phyloP scores from a whole-genome alignment of 2,888 invertebrate genomes.

The Dolichomitus sp. region DNA sequence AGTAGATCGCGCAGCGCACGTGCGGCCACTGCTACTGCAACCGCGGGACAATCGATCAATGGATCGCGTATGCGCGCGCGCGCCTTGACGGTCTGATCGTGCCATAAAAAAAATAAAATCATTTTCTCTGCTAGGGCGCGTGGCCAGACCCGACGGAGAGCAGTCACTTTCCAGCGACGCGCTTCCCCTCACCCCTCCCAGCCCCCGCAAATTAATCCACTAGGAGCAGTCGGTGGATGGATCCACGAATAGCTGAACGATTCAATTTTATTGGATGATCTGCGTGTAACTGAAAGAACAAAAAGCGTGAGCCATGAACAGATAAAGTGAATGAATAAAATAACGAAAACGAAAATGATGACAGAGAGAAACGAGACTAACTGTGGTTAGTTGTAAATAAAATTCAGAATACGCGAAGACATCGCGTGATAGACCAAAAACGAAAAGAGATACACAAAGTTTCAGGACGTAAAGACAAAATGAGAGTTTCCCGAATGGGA shows the following conservation, averaged over 20 bases:
- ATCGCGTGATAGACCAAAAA: too few species aligned
- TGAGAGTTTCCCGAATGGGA: not conserved
- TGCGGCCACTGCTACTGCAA: slow-evolving; percentile 12
- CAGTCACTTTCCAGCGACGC: not conserved
- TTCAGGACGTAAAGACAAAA: not conserved
- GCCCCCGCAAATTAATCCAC: not conserved
- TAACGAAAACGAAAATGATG: not conserved
- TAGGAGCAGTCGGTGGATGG: not conserved
- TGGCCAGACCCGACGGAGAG: slow-evolving; percentile 7
- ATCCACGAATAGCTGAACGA: slow-evolving; percentile 6
- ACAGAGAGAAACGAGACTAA: not conserved
- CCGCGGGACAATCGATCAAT: slow-evolving; percentile 60
- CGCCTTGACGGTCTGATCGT: slow-evolving; percentile 4
- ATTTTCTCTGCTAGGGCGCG: slow-evolving; percentile 12
- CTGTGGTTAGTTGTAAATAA: not conserved
- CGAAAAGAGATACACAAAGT: not conserved
- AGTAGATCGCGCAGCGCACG: slow-evolving; percentile 31
- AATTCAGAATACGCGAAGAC: not conserved
- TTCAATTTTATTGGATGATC: slow-evolving; percentile 11
- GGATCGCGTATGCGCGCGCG: slow-evolving; percentile 55
- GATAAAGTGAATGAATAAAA: not conserved
- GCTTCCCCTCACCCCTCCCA: not conserved
- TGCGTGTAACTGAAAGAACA: not conserved
- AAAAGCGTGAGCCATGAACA: not conserved
- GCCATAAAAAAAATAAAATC: slow-evolving; percentile 6